Conservation (phyloP, 2,113 vertebrate species). For the Tautogolabrus adspersus region DNA sequence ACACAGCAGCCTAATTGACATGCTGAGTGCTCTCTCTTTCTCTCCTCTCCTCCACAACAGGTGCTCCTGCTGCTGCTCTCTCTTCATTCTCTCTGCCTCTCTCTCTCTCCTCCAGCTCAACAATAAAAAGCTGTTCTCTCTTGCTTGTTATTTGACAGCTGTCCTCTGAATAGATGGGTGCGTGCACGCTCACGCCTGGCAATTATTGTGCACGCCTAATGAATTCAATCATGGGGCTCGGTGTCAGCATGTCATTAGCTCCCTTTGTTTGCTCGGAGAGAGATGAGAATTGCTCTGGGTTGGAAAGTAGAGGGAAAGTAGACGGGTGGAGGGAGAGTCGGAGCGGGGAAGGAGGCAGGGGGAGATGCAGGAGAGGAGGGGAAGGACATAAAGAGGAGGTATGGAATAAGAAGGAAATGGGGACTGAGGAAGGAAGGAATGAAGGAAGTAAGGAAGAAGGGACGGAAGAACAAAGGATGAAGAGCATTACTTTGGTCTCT, state of each 20-base stretch:
- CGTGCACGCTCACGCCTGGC: slow-evolving; percentile 66
- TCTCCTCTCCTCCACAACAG: slow-evolving; percentile 56
- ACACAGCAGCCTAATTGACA: slow-evolving; percentile 66
- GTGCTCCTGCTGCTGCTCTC: slow-evolving; percentile 53
- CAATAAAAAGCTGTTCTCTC: slow-evolving; percentile 76
- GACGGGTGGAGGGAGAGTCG: slow-evolving; percentile 25
- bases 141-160: slow-evolving; percentile 80
- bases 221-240: slow-evolving; percentile 80
- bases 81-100: slow-evolving; percentile 41
- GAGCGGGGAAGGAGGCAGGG: neutral
- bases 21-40: slow-evolving; percentile 45
- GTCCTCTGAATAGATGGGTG: slow-evolving; percentile 77
- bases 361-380: slow-evolving; percentile 10
- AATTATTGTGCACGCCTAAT: slow-evolving; percentile 81
- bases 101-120: slow-evolving; percentile 59
- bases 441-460: slow-evolving; percentile 11
- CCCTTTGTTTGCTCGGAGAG: slow-evolving; percentile 75
- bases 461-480: neutral
- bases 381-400: slow-evolving; percentile 20
- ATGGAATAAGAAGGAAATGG: neutral
- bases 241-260: slow-evolving; percentile 80
- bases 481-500: neutral
- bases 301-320: slow-evolving; percentile 11
- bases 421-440: slow-evolving; percentile 3
- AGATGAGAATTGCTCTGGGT: slow-evolving; percentile 72